Evolutionary conservation across 2,888 invertebrate species (phyloP).

Genomic region (Rutpela maculata): DNA sequence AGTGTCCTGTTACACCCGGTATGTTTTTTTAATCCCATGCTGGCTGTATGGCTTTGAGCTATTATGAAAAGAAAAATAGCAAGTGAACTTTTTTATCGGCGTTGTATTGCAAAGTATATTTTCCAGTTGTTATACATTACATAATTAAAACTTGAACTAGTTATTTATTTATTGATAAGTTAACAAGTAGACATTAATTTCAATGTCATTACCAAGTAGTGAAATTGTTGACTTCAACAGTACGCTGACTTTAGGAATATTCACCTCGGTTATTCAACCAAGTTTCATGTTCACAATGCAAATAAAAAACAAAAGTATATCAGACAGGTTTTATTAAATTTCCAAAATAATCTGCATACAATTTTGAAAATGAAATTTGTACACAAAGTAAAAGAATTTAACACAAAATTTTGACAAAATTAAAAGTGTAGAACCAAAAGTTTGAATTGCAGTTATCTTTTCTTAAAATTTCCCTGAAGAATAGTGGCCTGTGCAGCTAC

Average conservation of each 20-base stretch:
- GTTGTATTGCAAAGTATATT: too few species aligned
- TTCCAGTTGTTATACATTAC: too few species aligned
- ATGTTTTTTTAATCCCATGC: too few species aligned
- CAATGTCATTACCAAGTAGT: conserved; percentile 33
- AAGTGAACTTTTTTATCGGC: too few species aligned
- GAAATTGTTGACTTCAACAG: conserved; percentile 30
- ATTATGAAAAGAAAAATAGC: too few species aligned
- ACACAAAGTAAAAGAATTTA: background rate
- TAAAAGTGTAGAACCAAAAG: background rate
- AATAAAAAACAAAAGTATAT: conserved; percentile 13
- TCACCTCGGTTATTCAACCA: background rate
- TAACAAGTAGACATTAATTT: background rate
- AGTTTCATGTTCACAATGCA: background rate
- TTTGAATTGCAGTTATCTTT: conserved; percentile 48
- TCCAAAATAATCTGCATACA: background rate
- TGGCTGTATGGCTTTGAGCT: too few species aligned
- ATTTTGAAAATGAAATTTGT: conserved; percentile 3
- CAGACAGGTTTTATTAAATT: conserved; percentile 11
- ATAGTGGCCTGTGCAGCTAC: conserved; percentile 4
- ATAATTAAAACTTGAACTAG: background rate
- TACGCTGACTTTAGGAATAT: conserved; percentile 10
- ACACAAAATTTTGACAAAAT: background rate
- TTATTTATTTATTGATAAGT: background rate
- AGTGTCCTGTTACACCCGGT: too few species aligned
- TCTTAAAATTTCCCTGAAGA: conserved; percentile 46